Percentiles rank a stretch among this genome's conserved stretches.
Evolutionary conservation across 2,888 invertebrate species (phyloP).

Genomic region (Pandemis corylana): DNA sequence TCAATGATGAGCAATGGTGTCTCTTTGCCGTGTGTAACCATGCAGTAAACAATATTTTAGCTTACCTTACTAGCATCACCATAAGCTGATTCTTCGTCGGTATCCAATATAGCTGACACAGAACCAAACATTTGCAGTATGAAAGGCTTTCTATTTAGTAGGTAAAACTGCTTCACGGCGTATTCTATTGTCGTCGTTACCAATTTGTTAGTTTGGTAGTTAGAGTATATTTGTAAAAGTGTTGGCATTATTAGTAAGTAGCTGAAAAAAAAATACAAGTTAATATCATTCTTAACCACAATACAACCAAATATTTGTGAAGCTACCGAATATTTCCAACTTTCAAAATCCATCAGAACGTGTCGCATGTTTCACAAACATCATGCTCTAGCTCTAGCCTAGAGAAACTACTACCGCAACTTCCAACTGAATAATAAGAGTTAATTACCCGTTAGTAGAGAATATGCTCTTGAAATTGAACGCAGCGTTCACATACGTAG

Average conservation of each 20-base stretch:
- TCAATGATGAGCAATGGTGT: not conserved
- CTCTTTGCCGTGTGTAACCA: not conserved
- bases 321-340: not conserved
- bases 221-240: conserved; percentile 97
- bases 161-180: conserved; percentile 98
- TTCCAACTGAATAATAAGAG: not conserved
- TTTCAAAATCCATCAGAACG: not conserved
- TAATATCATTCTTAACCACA: not conserved
- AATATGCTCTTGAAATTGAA: conserved; percentile 99
- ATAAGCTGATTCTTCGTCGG: conserved; percentile 93
- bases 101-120: conserved; percentile 97
- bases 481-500: conserved; percentile 98
- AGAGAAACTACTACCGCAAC: not conserved
- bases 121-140: conserved; percentile 99
- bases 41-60: not conserved
- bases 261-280: conserved; percentile 71
- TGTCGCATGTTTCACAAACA: not conserved
- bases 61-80: conserved; percentile 96
- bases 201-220: conserved; percentile 98
- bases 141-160: conserved; percentile 98
- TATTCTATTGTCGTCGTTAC: conserved; percentile 98
- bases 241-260: conserved; percentile 99
- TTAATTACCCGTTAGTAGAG: conserved; percentile 94
- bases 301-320: not conserved
- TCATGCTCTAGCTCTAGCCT: not conserved